Evolutionary conservation across 1,140 invertebrate genomes (phyloP).

Genomic region (Pseudomyrmex sp.): DNA sequence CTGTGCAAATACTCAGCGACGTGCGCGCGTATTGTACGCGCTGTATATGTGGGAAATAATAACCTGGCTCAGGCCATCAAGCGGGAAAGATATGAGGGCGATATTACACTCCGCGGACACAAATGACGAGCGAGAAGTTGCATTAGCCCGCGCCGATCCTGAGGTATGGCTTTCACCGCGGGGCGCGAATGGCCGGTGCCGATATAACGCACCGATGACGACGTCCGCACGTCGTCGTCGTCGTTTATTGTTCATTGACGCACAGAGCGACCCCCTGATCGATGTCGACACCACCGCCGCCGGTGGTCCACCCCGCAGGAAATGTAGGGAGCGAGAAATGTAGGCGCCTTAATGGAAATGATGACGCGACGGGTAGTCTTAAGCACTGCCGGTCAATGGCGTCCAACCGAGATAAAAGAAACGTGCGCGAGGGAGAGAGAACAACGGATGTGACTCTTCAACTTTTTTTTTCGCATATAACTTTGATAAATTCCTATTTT

Average conservation of each 20-base stretch:
- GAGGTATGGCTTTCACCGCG: constrained; percentile 19
- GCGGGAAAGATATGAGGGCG: neutral
- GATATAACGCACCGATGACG: constrained; percentile 33
- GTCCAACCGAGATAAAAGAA: constrained; percentile 31
- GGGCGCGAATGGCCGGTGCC: constrained; percentile 15
- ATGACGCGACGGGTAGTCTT: constrained; percentile 24
- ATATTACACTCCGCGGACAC: neutral
- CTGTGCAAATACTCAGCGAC: neutral
- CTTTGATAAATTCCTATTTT: constrained; percentile 33
- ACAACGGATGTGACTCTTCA: constrained; percentile 27
- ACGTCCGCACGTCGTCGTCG: constrained; percentile 3
- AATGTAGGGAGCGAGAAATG: constrained; percentile 18
- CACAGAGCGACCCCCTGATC: constrained; percentile 17
- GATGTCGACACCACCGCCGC: constrained; percentile 16
- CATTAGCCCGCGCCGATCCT: constrained; percentile 1
- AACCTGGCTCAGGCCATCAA: neutral
- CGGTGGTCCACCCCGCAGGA: neutral
- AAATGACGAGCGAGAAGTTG: constrained; percentile 16
- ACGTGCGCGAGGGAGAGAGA: neutral
- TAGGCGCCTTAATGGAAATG: constrained; percentile 41
- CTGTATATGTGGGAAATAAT: neutral
- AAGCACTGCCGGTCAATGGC: constrained; percentile 24
- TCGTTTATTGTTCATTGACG: constrained; percentile 41
- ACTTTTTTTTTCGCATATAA: neutral
- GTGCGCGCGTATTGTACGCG: neutral